These are phyloP conservation scores for Pipistrellus pygmaeus DNA, from an alignment of 2,797 vertebrate species.

Conservation along the genomic window DNA sequence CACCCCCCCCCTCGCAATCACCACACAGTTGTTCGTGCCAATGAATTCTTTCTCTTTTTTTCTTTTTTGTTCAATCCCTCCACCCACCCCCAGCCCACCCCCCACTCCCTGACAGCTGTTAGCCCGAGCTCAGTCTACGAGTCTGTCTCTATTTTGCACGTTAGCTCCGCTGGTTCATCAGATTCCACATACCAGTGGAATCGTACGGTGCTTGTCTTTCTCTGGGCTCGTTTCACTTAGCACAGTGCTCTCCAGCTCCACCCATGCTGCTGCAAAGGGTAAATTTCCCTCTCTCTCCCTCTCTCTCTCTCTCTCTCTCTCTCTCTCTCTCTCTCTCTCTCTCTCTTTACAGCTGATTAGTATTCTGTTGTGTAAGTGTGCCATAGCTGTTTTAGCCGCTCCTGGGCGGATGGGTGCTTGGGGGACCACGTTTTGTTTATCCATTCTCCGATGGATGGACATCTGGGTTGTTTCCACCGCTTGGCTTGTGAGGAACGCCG, in stretches of 20 bases:
- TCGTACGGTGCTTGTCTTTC: background rate
- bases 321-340: no score
- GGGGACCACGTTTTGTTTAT: background rate
- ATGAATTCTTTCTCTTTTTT: background rate
- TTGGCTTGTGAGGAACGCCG: background rate
- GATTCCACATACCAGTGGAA: background rate
- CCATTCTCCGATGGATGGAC: background rate
- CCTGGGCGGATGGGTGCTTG: background rate
- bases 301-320: no score
- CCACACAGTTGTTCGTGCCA: background rate
- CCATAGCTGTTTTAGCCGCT: background rate
- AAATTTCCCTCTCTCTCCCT: background rate
- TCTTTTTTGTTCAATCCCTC: background rate
- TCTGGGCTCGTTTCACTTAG: background rate
- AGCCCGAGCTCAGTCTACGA: background rate
- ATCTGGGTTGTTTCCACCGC: background rate
- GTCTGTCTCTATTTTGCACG: background rate
- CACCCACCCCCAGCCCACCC: background rate
- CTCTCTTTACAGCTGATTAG: background rate
- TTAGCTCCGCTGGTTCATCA: background rate
- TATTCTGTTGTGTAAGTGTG: background rate
- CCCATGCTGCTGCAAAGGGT: background rate
- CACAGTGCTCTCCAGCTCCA: background rate
- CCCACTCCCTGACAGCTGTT: background rate
- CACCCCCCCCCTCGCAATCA: background rate